Evolutionary conservation across 2,113 vertebrate species (phyloP).

Genomic region (Megaleporinus macrocephalus): DNA sequence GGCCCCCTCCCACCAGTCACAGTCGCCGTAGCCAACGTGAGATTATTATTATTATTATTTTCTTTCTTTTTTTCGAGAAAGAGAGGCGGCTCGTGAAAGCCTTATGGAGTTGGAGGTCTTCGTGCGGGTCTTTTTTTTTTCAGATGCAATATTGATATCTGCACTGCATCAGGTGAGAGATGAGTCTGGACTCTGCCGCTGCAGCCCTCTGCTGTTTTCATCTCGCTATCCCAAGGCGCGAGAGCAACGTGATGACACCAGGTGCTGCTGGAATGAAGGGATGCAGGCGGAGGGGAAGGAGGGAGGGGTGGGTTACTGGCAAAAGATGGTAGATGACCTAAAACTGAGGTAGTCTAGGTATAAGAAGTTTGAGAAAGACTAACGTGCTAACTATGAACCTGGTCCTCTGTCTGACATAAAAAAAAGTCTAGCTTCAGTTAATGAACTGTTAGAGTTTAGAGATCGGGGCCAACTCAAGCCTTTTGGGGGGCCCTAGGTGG

Average conservation of each 20-base stretch:
- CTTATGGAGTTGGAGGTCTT: neutral
- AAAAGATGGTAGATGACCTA: neutral
- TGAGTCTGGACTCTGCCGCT: constrained; percentile 5
- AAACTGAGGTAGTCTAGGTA: neutral
- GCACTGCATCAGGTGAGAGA: constrained; percentile 8
- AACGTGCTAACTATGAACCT: neutral
- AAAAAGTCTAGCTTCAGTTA: neutral
- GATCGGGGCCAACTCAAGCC: no score
- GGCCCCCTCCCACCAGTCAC: no score
- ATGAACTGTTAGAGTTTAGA: no score
- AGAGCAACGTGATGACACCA: neutral
- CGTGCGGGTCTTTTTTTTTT: neutral
- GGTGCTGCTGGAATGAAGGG: constrained; percentile 25
- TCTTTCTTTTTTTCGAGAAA: neutral
- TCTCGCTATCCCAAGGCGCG: neutral
- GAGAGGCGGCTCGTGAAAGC: neutral
- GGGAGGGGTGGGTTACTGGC: neutral
- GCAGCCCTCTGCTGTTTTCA: neutral
- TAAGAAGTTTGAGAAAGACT: neutral
- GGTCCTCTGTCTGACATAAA: neutral
- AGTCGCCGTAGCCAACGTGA: neutral
- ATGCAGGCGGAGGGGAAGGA: neutral
- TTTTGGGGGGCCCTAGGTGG: no score
- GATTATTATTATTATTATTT: no score
- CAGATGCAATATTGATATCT: neutral